Conservation (phyloP, 23 tunicate species). For the Halocynthia aurantium region DNA sequence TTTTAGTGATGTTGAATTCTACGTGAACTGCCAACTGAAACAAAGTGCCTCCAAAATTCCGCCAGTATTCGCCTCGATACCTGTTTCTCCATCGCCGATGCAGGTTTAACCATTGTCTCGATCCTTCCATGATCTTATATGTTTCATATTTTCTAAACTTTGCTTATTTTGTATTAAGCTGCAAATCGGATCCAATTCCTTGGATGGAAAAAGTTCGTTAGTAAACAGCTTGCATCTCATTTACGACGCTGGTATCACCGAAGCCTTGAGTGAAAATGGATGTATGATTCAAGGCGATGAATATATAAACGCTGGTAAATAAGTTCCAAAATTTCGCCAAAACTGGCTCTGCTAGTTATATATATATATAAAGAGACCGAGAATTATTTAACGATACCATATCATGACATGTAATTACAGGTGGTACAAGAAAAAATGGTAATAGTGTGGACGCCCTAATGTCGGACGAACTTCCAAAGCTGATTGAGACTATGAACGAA, state of each 20-base stretch:
- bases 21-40: slow-evolving; percentile 47
- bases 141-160: not conserved
- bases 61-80: not conserved
- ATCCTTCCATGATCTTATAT: too few species aligned
- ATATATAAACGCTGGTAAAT: not conserved
- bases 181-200: not conserved
- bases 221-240: not conserved
- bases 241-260: not conserved
- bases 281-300: slow-evolving; percentile 6
- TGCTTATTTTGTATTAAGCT: not conserved
- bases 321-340: not conserved
- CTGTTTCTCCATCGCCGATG: not conserved
- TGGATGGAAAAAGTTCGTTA: not conserved
- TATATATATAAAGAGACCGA: too few species aligned
- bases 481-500: slow-evolving; percentile 41
- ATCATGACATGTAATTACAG: not conserved
- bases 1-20: slow-evolving; percentile 12
- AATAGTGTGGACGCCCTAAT: slow-evolving; percentile 31
- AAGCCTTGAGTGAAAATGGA: not conserved
- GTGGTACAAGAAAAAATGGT: slow-evolving; percentile 16
- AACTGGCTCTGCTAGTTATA: not conserved
- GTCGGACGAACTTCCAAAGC: slow-evolving; percentile 31
- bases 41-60: slow-evolving; percentile 22
- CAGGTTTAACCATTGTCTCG: too few species aligned
- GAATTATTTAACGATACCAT: too few species aligned